Evolutionary conservation across 2,888 invertebrate genomes (phyloP), one percentile per base, ranked within the genome.

Genomic region (Melinopterus prodromus): DNA sequence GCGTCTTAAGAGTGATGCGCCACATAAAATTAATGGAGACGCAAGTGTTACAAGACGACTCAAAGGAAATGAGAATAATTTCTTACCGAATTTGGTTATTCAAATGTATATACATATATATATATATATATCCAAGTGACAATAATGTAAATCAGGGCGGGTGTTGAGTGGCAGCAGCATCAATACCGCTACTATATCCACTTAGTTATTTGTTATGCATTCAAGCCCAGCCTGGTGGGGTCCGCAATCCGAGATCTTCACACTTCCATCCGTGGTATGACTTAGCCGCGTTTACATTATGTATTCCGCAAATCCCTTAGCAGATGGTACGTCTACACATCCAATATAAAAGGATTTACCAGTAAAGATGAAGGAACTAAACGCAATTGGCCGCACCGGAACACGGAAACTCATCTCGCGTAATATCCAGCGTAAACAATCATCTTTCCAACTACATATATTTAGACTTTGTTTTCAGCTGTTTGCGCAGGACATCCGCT

Each of bases 201-300:
- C 87, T 87, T 85, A 86, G 87, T 87, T 88, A 88, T 88, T 88
- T 88, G 88, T 89, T 88, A 88, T 88, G 88, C 88, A 89, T 88
- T 88, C 88, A 88, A 87, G 85, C 86, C 86, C 85, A 85, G 86
- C 86, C 86, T 86, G 85, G 84, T 85, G 85, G 85, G 86, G 87
- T 86, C 84, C 86, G 85, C 86, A 86, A 86, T 86, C 84, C 84
- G 83, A 83, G 83, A 82, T 83, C 82, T 83, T 81, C 81, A 81
- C 79, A 79, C 81, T 82, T 82, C 83, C 84, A 85, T 85, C 84
- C 84, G 85, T 84, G 84, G 85, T 86, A 84, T 86, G 87, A 87
- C 87, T 87, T 86, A 86, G 85, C 85, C 83, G 83, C 82, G 84
- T 87, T 86, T 87, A 86, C 87, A 88, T 88, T 88, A 87, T 87